phyloP scores from a whole-genome alignment of 2,888 invertebrate species.

The Parnassius smintheus region DNA sequence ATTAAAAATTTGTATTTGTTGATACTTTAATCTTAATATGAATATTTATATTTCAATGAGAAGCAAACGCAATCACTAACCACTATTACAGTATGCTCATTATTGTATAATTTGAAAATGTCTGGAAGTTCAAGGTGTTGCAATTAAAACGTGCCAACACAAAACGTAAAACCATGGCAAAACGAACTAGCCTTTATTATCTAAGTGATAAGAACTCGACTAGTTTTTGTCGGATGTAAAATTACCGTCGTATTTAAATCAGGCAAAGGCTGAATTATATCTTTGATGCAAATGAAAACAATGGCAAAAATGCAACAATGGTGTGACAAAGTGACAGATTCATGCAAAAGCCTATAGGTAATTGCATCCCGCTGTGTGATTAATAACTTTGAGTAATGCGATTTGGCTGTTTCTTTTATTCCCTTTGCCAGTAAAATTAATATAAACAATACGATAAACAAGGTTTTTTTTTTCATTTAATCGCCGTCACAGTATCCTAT shows the following conservation, averaged over 20 bases:
- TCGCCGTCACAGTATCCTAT: too few species aligned
- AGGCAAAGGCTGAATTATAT: constrained; percentile 39
- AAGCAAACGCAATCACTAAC: constrained; percentile 1
- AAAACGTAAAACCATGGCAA: neutral
- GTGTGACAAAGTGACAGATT: constrained; percentile 54
- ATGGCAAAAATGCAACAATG: constrained; percentile 41
- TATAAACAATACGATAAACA: too few species aligned
- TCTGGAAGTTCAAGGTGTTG: constrained; percentile 22
- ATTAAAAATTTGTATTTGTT: too few species aligned
- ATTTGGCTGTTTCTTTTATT: constrained; percentile 6
- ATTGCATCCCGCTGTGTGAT: constrained; percentile 18
- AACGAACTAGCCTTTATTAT: constrained; percentile 2
- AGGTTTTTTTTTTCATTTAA: too few species aligned
- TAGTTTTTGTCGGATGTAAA: neutral
- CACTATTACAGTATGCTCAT: constrained; percentile 1
- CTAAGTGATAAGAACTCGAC: neutral
- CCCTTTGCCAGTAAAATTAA: too few species aligned
- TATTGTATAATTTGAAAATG: constrained; percentile 19
- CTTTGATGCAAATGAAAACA: constrained; percentile 66
- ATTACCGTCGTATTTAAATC: constrained; percentile 27
- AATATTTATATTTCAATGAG: too few species aligned
- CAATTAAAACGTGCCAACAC: constrained; percentile 10
- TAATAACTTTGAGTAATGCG: constrained; percentile 15
- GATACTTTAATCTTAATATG: too few species aligned
- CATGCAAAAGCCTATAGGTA: constrained; percentile 11